Evolutionary conservation across 2,797 vertebrate species (phyloP).

Genomic region (Toxotes lorentzi): DNA sequence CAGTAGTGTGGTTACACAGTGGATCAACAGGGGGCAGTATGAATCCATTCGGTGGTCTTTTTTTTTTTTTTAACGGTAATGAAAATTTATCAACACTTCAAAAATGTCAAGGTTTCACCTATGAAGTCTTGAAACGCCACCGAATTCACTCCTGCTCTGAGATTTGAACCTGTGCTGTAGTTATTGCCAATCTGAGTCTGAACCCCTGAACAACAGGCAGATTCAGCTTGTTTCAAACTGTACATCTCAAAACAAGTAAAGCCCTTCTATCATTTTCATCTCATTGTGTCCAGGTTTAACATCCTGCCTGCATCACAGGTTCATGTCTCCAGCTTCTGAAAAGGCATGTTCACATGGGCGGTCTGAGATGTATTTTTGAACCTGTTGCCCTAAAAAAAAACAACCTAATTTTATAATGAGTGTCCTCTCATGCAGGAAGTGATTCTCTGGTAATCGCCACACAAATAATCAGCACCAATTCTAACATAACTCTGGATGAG

Average conservation of each 20-base stretch:
- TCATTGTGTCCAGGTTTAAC: neutral
- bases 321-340: neutral
- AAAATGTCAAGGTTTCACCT: conserved; percentile 48
- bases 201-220: conserved; percentile 10
- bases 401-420: neutral
- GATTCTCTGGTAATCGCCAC: conserved; percentile 25
- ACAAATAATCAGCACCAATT: neutral
- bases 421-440: neutral
- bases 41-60: neutral
- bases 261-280: neutral
- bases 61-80: neutral
- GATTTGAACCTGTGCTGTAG: neutral
- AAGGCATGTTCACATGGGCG: neutral
- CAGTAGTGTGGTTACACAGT: neutral
- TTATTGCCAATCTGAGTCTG: conserved; percentile 1
- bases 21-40: conserved; percentile 32
- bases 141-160: conserved; percentile 8
- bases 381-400: too few species aligned
- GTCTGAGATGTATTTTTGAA: neutral
- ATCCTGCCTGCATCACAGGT: neutral
- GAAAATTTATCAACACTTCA: conserved; percentile 23
- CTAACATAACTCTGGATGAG: neutral
- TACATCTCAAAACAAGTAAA: neutral
- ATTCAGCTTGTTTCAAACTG: neutral
- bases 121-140: neutral